These are phyloP conservation scores for Crematogaster levior DNA, from an alignment of 2,888 invertebrate genomes.

Conservation along the genomic window DNA sequence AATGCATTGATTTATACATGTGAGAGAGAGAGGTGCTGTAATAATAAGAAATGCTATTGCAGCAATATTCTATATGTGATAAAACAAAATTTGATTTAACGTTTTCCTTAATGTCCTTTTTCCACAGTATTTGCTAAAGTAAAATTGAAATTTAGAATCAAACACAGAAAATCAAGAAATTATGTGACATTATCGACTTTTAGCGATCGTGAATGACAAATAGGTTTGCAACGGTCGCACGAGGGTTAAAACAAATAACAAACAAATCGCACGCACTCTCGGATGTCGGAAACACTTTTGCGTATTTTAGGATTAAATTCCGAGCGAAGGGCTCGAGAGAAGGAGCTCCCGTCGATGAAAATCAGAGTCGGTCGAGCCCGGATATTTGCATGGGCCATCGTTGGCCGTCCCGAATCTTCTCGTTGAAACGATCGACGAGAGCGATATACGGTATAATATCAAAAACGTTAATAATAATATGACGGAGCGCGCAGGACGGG, in stretches of 20 bases:
- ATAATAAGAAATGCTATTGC: too few species aligned
- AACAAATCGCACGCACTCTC: neutral
- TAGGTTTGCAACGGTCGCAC: neutral
- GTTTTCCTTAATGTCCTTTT: neutral
- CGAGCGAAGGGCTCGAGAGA: neutral
- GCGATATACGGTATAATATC: constrained; percentile 50
- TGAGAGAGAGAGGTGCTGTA: neutral
- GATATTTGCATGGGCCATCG: constrained; percentile 11
- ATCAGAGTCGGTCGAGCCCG: constrained; percentile 3
- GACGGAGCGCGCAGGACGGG: constrained; percentile 31
- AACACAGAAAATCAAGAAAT: neutral
- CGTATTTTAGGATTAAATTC: neutral
- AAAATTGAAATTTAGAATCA: neutral
- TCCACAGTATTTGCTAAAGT: neutral
- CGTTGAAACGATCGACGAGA: constrained; percentile 19
- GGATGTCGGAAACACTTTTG: neutral
- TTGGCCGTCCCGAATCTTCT: neutral
- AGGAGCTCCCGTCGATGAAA: neutral
- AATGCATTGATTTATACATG: neutral
- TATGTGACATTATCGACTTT: neutral
- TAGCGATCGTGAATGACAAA: neutral
- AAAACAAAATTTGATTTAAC: constrained; percentile 8
- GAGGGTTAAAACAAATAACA: neutral
- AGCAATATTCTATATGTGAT: neutral
- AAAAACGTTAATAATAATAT: constrained; percentile 58